A percentile compares a stretch with the other conserved stretches of the same genome.
These are phyloP conservation scores for Sialis fuliginosa DNA, from an alignment of 2,888 invertebrate genomes.

Conservation along the genomic window DNA sequence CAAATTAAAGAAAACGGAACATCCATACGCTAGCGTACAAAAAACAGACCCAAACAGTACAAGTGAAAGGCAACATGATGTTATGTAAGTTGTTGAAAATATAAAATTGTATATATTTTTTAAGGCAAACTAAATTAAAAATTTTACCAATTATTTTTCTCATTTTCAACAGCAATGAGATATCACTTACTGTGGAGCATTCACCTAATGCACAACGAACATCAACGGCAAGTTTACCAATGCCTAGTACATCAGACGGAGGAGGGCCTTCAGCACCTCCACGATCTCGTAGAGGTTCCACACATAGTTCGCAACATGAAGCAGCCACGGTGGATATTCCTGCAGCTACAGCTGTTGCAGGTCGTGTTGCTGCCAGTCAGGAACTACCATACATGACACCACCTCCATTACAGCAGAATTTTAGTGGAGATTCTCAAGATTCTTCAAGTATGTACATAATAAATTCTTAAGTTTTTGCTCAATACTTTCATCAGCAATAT, in stretches of 20 bases:
- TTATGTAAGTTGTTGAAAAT: too few relatives aligned
- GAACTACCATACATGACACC: slow-evolving; percentile 83
- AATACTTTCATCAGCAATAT: neutral
- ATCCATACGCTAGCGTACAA: slow-evolving; percentile 58
- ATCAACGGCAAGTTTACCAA: slow-evolving; percentile 15
- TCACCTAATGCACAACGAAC: slow-evolving; percentile 16
- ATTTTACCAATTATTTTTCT: slow-evolving; percentile 1
- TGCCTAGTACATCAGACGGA: slow-evolving; percentile 1
- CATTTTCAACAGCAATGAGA: slow-evolving; percentile 13
- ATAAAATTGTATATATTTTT: neutral
- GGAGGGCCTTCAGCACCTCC: slow-evolving; percentile 28
- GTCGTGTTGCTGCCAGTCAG: slow-evolving; percentile 70
- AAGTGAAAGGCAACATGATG: neutral
- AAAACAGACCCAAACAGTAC: slow-evolving; percentile 21
- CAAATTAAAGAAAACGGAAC: slow-evolving; percentile 32
- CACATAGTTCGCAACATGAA: slow-evolving; percentile 24
- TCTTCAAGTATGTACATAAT: slow-evolving; percentile 46
- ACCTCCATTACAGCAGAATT: slow-evolving; percentile 46
- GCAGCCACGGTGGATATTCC: slow-evolving; percentile 38
- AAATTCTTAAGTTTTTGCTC: neutral
- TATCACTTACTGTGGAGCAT: slow-evolving; percentile 14
- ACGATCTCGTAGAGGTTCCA: slow-evolving; percentile 29
- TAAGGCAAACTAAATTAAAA: neutral
- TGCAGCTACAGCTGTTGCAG: slow-evolving; percentile 75
- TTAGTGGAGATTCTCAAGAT: slow-evolving; percentile 83